Percentiles rank a stretch among this genome's conserved stretches.
These are phyloP conservation scores for Helobdella robusta DNA, from an alignment of 2,888 invertebrate species.

Conservation along the genomic window DNA sequence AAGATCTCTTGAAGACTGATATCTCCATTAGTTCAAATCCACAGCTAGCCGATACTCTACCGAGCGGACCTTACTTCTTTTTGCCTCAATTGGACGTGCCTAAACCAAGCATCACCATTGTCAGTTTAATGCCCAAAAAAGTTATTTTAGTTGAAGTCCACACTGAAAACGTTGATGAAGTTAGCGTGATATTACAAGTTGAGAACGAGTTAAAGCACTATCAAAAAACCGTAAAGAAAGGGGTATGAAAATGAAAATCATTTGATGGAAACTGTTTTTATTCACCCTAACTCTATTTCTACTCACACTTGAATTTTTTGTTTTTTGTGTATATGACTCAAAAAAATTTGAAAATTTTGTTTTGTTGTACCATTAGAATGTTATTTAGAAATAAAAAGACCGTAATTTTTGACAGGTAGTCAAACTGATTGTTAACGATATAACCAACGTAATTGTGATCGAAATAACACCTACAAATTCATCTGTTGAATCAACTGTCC, in stretches of 20 bases:
- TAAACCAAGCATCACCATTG: background rate
- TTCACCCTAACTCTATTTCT: no score
- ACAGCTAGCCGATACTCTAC: no score
- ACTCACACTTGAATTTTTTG: no score
- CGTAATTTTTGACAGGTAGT: background rate
- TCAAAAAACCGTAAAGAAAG: background rate
- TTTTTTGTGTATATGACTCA: no score
- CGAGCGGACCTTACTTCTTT: background rate
- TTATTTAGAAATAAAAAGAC: no score
- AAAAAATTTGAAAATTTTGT: no score
- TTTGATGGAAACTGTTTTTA: no score
- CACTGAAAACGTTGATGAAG: background rate
- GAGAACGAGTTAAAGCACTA: slow-evolving; percentile 12
- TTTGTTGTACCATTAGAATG: no score
- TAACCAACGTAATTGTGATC: background rate
- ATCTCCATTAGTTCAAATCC: no score
- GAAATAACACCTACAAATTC: background rate
- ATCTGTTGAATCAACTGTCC: background rate
- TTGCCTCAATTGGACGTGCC: background rate
- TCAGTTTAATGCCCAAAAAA: no score
- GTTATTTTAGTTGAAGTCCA: background rate
- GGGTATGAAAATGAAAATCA: background rate
- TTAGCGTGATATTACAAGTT: background rate
- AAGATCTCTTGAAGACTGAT: no score
- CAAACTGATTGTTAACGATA: background rate